These are phyloP conservation scores for Pterophyllum scalare DNA, from an alignment of 2,113 vertebrate species.

Conservation along the genomic window DNA sequence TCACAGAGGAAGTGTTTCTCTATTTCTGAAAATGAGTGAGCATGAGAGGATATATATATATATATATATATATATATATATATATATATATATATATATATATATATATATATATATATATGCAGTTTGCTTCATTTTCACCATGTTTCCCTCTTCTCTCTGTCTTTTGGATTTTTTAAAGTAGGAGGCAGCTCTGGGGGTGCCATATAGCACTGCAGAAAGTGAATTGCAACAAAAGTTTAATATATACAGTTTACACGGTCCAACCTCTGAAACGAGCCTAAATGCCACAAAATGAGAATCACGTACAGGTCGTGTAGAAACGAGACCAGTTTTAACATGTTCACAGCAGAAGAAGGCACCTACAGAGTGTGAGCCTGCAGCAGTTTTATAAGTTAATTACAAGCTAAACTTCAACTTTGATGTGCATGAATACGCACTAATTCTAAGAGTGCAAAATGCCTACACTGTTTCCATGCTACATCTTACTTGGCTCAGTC, in stretches of 20 bases:
- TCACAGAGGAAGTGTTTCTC: slow-evolving; percentile 3
- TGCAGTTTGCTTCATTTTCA: neutral
- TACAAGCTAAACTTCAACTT: neutral
- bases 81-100: neutral
- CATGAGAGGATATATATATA: neutral
- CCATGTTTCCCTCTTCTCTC: neutral
- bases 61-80: neutral
- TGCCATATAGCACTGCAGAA: neutral
- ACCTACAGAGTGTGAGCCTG: neutral
- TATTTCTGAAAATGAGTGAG: slow-evolving; percentile 1
- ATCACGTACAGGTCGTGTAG: neutral
- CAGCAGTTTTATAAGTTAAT: no score
- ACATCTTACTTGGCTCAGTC: neutral
- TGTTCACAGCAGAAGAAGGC: neutral
- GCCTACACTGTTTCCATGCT: neutral
- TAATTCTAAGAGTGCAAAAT: neutral
- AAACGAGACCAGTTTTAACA: neutral
- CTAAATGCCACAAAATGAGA: neutral
- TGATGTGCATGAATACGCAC: neutral
- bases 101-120: accelerated
- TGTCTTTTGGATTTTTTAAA: neutral
- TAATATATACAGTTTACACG: neutral
- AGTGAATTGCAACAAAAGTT: neutral
- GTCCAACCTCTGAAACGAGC: neutral
- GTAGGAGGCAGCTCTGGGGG: neutral